These are phyloP conservation scores for Orius insidiosus DNA, from an alignment of 1,140 invertebrate species.

Conservation along the genomic window DNA sequence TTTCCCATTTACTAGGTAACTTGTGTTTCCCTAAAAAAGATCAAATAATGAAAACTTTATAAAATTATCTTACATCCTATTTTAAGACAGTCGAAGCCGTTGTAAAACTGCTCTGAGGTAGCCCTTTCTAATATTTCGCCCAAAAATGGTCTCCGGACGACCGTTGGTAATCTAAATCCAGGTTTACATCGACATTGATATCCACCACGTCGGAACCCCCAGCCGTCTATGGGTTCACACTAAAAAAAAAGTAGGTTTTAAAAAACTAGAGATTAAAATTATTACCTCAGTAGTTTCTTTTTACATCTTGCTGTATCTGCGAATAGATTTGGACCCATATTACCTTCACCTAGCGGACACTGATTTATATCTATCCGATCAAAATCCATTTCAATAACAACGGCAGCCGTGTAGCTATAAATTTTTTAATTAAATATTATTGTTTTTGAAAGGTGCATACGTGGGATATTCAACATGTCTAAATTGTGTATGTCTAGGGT, in stretches of 20 bases:
- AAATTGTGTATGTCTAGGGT: constrained; percentile 84
- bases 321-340: constrained; percentile 76
- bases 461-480: constrained; percentile 89
- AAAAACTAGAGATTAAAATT: too few species aligned
- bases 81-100: constrained; percentile 76
- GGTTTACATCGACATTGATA: constrained; percentile 91
- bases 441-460: too few species aligned
- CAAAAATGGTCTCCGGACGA: constrained; percentile 72
- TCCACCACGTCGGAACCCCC: constrained; percentile 85
- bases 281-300: constrained; percentile 81
- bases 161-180: constrained; percentile 69
- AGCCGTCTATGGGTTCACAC: constrained; percentile 93
- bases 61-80: constrained; percentile 66
- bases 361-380: constrained; percentile 96
- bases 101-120: constrained; percentile 77
- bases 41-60: constrained; percentile 11
- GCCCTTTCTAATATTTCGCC: constrained; percentile 88
- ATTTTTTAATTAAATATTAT: constrained; percentile 16
- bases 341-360: constrained; percentile 76
- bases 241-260: too few species aligned
- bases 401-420: constrained; percentile 78
- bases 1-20: constrained; percentile 58
- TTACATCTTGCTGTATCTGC: constrained; percentile 82
- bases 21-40: constrained; percentile 54
- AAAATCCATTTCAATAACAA: constrained; percentile 92